Conservation (phyloP, 2,113 vertebrate genomes). For the Podocnemis expansa region DNA sequence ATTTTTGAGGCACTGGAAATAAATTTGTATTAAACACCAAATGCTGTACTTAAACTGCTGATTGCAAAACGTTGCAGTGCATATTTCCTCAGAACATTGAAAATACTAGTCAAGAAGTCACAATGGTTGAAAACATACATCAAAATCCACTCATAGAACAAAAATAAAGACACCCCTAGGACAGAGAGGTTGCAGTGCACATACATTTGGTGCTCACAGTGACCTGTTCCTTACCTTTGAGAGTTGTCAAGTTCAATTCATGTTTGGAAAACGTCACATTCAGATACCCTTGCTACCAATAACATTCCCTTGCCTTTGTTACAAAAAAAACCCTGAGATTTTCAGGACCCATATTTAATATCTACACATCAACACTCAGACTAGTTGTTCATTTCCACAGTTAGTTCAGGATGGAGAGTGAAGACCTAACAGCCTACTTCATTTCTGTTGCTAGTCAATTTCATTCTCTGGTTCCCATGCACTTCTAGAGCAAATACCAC, state of each 20-base stretch:
- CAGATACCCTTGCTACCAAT: fast-evolving
- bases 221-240: background rate
- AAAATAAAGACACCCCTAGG: background rate
- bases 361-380: background rate
- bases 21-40: fast-evolving
- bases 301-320: background rate
- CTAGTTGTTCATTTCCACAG: background rate
- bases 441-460: background rate
- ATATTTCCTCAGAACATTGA: fast-evolving
- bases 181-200: background rate
- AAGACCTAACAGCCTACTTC: background rate
- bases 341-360: fast-evolving
- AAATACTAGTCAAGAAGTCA: background rate
- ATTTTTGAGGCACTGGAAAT: fast-evolving
- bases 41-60: fast-evolving
- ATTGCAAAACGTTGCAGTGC: background rate
- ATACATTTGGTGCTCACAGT: fast-evolving
- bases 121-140: background rate
- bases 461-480: constrained; percentile 63
- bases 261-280: background rate
- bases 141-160: background rate
- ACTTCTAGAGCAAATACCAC: constrained; percentile 6
- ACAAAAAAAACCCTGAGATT: background rate
- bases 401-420: background rate
- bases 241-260: background rate